phyloP scores from a whole-genome alignment of 2,888 invertebrate genomes.

The Conchocele bisecta region DNA sequence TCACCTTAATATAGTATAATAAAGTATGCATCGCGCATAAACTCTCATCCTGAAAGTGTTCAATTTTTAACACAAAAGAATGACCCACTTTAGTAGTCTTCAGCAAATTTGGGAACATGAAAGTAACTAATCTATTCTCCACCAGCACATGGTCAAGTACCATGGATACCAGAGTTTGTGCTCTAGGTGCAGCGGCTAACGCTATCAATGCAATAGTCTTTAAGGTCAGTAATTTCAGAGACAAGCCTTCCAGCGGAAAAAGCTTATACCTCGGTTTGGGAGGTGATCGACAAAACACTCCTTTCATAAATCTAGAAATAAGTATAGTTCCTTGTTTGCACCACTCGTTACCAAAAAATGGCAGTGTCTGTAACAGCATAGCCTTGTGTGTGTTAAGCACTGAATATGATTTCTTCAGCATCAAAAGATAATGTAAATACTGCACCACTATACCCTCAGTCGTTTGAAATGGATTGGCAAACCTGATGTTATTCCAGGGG shows the following conservation, averaged over 20 bases:
- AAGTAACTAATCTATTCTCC: background rate
- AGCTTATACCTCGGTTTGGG: constrained; percentile 16
- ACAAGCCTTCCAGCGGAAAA: background rate
- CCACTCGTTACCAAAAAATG: background rate
- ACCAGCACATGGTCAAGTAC: constrained; percentile 1
- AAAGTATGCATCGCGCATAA: constrained; percentile 16
- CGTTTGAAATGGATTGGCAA: constrained; percentile 27
- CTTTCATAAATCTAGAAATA: constrained; percentile 41
- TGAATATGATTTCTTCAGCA: background rate
- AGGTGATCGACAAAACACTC: constrained; percentile 16
- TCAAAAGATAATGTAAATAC: constrained; percentile 12
- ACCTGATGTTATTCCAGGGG: too few relatives aligned
- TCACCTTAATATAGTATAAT: background rate
- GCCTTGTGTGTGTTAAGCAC: constrained; percentile 16
- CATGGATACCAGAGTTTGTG: constrained; percentile 16
- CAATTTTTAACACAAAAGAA: background rate
- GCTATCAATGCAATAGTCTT: constrained; percentile 22
- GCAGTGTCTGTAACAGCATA: constrained; percentile 33
- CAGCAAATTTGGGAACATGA: background rate
- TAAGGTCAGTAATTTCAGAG: constrained; percentile 18
- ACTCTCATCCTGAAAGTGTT: background rate
- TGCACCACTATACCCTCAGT: constrained; percentile 20
- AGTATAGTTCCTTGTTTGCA: background rate
- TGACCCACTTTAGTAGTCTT: background rate
- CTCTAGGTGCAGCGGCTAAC: constrained; percentile 15